These are phyloP conservation scores for Lepidothrix coronata DNA, from an alignment of 2,113 vertebrate genomes.

Conservation along the genomic window DNA sequence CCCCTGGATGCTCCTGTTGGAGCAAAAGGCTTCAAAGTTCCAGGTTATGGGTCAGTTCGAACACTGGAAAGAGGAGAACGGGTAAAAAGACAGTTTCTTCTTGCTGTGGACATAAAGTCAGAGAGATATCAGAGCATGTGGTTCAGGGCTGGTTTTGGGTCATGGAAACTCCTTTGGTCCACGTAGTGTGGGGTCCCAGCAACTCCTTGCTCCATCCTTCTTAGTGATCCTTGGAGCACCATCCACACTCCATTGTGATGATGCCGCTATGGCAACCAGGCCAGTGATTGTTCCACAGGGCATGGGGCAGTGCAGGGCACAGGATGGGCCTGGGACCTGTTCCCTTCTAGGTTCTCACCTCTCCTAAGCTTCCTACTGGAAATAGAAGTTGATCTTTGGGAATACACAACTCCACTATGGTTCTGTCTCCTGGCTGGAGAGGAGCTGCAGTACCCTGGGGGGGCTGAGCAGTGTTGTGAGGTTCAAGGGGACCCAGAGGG, in stretches of 20 bases:
- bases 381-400: background rate
- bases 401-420: rapidly evolving
- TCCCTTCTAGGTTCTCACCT: background rate
- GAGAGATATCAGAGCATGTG: rapidly evolving
- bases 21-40: background rate
- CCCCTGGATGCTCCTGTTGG: background rate
- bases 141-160: background rate
- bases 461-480: background rate
- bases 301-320: background rate
- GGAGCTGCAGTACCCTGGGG: rapidly evolving
- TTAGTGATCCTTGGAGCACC: background rate
- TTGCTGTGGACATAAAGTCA: rapidly evolving
- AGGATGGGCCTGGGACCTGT: rapidly evolving
- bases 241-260: rapidly evolving
- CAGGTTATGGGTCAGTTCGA: background rate
- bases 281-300: background rate
- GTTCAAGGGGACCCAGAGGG: rapidly evolving
- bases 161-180: background rate
- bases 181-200: rapidly evolving
- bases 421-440: background rate
- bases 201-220: rapidly evolving
- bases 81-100: background rate
- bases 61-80: background rate
- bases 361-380: background rate
- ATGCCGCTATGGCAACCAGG: background rate